phyloP scores from a whole-genome alignment of 1,140 invertebrate genomes.

The Heliothis subflexa region DNA sequence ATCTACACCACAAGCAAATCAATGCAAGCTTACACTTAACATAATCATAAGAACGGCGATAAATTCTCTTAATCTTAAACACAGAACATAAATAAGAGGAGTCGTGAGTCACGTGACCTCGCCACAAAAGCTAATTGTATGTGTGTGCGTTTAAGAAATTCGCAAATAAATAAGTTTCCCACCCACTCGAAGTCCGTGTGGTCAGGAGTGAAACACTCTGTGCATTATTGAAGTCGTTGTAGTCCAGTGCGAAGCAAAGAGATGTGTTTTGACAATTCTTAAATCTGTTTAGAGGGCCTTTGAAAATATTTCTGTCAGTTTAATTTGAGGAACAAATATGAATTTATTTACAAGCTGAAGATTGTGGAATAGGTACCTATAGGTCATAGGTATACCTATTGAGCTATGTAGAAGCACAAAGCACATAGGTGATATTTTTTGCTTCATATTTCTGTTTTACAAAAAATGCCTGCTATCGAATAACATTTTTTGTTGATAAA shows the following conservation, averaged over 20 bases:
- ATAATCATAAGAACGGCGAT: conserved; percentile 17
- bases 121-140: conserved; percentile 42
- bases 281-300: neutral
- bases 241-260: neutral
- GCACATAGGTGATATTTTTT: too few relatives aligned
- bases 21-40: conserved; percentile 9
- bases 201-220: conserved; percentile 39
- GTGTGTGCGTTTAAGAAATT: conserved; percentile 46
- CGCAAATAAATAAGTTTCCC: conserved; percentile 46
- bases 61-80: conserved; percentile 41
- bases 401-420: too few relatives aligned
- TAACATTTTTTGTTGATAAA: too few relatives aligned
- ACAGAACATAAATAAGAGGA: conserved; percentile 37
- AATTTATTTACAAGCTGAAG: too few relatives aligned
- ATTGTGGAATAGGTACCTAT: too few relatives aligned
- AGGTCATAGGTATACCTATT: too few relatives aligned
- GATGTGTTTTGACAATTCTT: neutral
- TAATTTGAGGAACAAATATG: too few relatives aligned
- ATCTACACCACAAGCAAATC: neutral
- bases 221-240: conserved; percentile 24
- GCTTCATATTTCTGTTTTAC: too few relatives aligned
- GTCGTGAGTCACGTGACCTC: conserved; percentile 40
- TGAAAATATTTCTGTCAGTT: too few relatives aligned
- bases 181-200: conserved; percentile 42
- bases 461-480: too few relatives aligned